Conservation (phyloP, 2,113 vertebrate species). For the Alectura lathami region DNA sequence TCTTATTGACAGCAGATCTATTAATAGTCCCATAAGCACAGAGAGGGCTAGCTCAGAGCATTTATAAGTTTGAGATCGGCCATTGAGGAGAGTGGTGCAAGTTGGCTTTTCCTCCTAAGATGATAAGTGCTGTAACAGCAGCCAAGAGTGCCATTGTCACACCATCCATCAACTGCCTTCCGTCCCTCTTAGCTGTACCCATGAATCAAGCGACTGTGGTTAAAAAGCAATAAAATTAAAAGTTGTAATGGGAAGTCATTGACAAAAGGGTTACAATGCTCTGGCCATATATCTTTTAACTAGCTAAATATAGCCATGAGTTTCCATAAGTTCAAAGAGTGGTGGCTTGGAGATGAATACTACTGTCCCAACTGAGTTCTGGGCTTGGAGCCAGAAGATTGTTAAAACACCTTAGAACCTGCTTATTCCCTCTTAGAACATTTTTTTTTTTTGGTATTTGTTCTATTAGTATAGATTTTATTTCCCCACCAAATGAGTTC, state of each 20-base stretch:
- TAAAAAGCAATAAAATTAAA: slow-evolving; percentile 70
- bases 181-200: neutral
- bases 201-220: slow-evolving; percentile 61
- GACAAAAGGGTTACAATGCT: slow-evolving; percentile 43
- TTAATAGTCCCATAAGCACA: neutral
- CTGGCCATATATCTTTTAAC: slow-evolving; percentile 66
- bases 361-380: slow-evolving; percentile 68
- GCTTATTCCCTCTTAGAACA: slow-evolving; percentile 58
- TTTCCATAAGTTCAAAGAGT: slow-evolving; percentile 72
- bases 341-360: slow-evolving; percentile 66
- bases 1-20: neutral
- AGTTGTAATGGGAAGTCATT: slow-evolving; percentile 61
- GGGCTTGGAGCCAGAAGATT: slow-evolving; percentile 65
- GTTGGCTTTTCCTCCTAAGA: slow-evolving; percentile 1
- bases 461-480: slow-evolving; percentile 70
- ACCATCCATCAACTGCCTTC: slow-evolving; percentile 39
- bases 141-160: slow-evolving; percentile 46
- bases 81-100: neutral
- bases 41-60: neutral
- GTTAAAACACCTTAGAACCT: slow-evolving; percentile 64
- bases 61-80: neutral
- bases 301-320: slow-evolving; percentile 69
- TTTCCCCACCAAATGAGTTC: slow-evolving; percentile 66
- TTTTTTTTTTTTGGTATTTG: slow-evolving; percentile 67
- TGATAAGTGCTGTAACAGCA: slow-evolving; percentile 9